These are phyloP conservation scores for Cheirogaleus major DNA, from an alignment of 2,797 vertebrate species.

Conservation along the genomic window DNA sequence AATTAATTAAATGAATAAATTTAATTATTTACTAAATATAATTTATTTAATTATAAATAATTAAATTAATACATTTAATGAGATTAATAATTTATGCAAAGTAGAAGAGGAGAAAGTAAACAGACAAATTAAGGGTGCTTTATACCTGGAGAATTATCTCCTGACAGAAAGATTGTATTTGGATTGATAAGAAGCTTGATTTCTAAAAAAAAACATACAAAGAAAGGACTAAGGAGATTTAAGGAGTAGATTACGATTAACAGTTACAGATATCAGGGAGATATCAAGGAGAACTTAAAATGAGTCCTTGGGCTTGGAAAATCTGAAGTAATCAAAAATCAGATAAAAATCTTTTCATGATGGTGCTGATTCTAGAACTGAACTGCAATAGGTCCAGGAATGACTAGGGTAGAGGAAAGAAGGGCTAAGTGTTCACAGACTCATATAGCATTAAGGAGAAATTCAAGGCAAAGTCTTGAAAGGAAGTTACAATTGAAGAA, in stretches of 20 bases:
- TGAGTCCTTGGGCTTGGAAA: background rate
- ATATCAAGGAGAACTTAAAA: background rate
- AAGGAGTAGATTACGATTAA: background rate
- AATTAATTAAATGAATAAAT: background rate
- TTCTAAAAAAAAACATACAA: background rate
- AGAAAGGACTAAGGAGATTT: background rate
- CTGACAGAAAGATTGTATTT: background rate
- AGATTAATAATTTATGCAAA: background rate
- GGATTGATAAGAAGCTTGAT: background rate
- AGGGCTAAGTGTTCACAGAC: background rate
- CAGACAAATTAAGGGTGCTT: background rate
- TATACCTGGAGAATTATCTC: background rate
- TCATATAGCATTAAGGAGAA: background rate
- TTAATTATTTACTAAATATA: too few species aligned
- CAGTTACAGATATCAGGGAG: background rate
- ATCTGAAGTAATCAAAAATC: background rate
- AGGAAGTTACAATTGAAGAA: too few species aligned
- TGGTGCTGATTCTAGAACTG: background rate
- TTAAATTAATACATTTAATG: background rate
- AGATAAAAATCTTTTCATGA: background rate
- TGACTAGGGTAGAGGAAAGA: background rate
- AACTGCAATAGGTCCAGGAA: background rate
- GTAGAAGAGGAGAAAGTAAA: background rate
- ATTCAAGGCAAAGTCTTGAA: background rate
- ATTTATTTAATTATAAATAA: too few species aligned